phyloP scores from a whole-genome alignment of 2,888 invertebrate species.

The Scaptomyza flava region DNA sequence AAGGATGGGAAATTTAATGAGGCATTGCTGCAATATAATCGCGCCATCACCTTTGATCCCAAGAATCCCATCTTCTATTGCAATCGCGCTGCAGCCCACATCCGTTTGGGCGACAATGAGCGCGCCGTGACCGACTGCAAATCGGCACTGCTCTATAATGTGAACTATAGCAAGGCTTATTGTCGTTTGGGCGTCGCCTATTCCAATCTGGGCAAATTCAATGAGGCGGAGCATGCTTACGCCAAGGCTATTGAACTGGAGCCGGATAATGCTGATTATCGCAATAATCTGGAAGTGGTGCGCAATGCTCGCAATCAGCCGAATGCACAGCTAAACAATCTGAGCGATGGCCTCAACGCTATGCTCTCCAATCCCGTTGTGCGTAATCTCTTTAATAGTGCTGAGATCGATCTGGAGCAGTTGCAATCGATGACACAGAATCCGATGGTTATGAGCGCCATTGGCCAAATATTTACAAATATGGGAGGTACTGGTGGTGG shows the following conservation, averaged over 20 bases:
- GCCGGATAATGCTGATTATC: constrained; percentile 95
- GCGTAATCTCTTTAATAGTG: constrained; percentile 76
- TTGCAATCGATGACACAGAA: constrained; percentile 79
- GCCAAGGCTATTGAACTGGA: constrained; percentile 95
- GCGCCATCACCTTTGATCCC: constrained; percentile 94
- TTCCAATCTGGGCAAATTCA: constrained; percentile 92
- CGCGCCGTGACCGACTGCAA: constrained; percentile 96
- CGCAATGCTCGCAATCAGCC: constrained; percentile 85
- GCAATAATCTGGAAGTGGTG: constrained; percentile 93
- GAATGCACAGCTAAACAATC: constrained; percentile 62
- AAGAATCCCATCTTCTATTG: constrained; percentile 97
- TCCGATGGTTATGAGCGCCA: constrained; percentile 74
- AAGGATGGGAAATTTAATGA: constrained; percentile 91
- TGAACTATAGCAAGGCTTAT: constrained; percentile 97
- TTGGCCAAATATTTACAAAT: constrained; percentile 72
- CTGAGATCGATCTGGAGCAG: constrained; percentile 78
- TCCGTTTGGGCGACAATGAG: constrained; percentile 93
- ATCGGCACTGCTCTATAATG: constrained; percentile 94
- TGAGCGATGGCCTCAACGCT: constrained; percentile 76
- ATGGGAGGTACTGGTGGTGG: constrained; percentile 45
- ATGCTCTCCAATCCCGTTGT: constrained; percentile 81
- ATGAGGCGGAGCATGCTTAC: constrained; percentile 94
- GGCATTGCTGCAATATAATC: constrained; percentile 92
- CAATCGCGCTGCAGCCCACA: constrained; percentile 98
- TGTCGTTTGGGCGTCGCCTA: constrained; percentile 95